These are phyloP conservation scores for Isoperla grammatica DNA, from an alignment of 2,888 invertebrate genomes.

Conservation along the genomic window DNA sequence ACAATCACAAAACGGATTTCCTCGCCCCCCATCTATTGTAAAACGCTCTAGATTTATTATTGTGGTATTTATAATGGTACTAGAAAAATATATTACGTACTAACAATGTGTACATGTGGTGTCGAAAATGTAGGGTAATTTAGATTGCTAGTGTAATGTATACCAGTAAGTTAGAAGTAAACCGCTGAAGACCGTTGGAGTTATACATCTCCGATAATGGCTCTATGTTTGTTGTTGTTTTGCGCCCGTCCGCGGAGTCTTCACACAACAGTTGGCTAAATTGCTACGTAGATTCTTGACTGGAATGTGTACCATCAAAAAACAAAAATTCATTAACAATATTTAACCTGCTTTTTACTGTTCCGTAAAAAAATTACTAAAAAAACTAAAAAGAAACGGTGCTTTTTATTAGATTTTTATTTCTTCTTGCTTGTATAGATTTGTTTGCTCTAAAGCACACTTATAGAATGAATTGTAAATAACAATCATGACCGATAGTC, in stretches of 20 bases:
- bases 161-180: neutral
- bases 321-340: conserved; percentile 6
- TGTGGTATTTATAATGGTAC: conserved; percentile 13
- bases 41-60: conserved; percentile 17
- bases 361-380: conserved; percentile 25
- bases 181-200: neutral
- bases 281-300: neutral
- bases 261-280: no score
- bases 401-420: conserved; percentile 25
- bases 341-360: conserved; percentile 28
- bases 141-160: conserved; percentile 12
- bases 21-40: conserved; percentile 11
- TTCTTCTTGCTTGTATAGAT: conserved; percentile 29
- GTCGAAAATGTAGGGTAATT: conserved; percentile 8
- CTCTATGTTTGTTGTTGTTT: conserved; percentile 16
- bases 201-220: neutral
- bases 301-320: conserved; percentile 7
- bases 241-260: neutral
- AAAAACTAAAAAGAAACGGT: conserved; percentile 27
- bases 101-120: conserved; percentile 12
- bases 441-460: conserved; percentile 22
- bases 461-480: conserved; percentile 28
- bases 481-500: conserved; percentile 26
- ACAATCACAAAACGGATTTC: neutral
- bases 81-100: conserved; percentile 4